Evolutionary conservation across 2,888 invertebrate species (phyloP).

Genomic region (Spisula solida): DNA sequence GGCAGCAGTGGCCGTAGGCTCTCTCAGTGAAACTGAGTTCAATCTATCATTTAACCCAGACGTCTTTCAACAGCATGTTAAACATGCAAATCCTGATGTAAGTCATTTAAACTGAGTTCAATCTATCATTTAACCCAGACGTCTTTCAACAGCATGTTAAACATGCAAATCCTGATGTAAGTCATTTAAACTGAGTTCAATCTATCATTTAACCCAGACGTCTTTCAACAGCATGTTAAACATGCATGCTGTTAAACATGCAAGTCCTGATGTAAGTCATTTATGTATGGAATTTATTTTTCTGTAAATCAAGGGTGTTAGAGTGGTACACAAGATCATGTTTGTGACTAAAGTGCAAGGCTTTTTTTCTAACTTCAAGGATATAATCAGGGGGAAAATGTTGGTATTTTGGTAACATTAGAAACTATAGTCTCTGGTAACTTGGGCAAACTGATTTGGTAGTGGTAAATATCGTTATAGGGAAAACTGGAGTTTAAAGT

Average conservation of each 20-base stretch:
- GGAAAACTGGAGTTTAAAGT: too few species aligned
- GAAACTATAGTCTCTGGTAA: too few species aligned
- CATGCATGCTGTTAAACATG: slow-evolving; percentile 91
- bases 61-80: slow-evolving; percentile 97
- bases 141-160: slow-evolving; percentile 98
- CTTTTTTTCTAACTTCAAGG: too few species aligned
- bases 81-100: slow-evolving; percentile 92
- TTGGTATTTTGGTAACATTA: too few species aligned
- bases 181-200: slow-evolving; percentile 94
- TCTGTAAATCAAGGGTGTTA: too few species aligned
- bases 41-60: slow-evolving; percentile 99
- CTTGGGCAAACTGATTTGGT: too few species aligned
- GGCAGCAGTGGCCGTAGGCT: slow-evolving; percentile 97
- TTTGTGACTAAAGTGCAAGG: too few species aligned
- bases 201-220: slow-evolving; percentile 99
- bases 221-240: slow-evolving; percentile 97
- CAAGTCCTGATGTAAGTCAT: slow-evolving; percentile 90
- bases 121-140: slow-evolving; percentile 99
- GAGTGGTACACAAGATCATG: too few species aligned
- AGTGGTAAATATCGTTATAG: too few species aligned
- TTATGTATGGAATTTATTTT: slow-evolving; percentile 85
- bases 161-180: slow-evolving; percentile 92
- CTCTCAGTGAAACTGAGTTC: slow-evolving; percentile 97
- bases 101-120: slow-evolving; percentile 93
- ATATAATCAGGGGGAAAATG: too few species aligned